Conservation (phyloP, 2,888 invertebrate genomes). For the Caenorhabditis angaria region DNA sequence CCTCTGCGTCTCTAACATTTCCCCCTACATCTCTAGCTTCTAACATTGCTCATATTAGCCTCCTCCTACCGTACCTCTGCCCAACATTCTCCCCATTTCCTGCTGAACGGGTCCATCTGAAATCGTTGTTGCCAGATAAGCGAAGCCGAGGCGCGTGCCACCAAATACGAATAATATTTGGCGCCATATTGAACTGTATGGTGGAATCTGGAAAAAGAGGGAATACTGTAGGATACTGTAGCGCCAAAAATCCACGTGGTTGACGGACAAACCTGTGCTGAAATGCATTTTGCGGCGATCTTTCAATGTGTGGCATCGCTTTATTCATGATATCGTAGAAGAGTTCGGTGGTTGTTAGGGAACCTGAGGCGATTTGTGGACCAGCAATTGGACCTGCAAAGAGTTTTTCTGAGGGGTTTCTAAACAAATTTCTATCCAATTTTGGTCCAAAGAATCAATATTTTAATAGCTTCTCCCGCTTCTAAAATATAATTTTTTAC, state of each 20-base stretch:
- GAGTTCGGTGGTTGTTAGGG: slow-evolving; percentile 57
- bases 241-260: too few species aligned
- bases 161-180: slow-evolving; percentile 96
- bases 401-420: too few species aligned
- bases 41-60: too few species aligned
- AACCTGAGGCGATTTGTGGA: slow-evolving; percentile 49
- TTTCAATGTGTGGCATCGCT: slow-evolving; percentile 60
- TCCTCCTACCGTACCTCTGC: slow-evolving; percentile 63
- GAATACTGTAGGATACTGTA: background rate
- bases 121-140: slow-evolving; percentile 66
- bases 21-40: too few species aligned
- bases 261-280: slow-evolving; percentile 69
- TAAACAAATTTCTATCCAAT: too few species aligned
- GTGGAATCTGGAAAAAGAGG: slow-evolving; percentile 79
- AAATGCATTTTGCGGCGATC: slow-evolving; percentile 55
- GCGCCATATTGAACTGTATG: slow-evolving; percentile 98
- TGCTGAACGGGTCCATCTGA: slow-evolving; percentile 56
- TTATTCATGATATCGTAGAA: slow-evolving; percentile 50
- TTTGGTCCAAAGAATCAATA: too few species aligned
- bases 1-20: too few species aligned
- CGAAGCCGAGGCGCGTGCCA: slow-evolving; percentile 77
- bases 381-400: slow-evolving; percentile 24
- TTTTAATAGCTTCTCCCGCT: too few species aligned
- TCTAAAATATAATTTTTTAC: too few species aligned
- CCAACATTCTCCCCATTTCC: slow-evolving; percentile 63